These are phyloP conservation scores for Lasioglossum villosulum DNA, from an alignment of 2,888 invertebrate genomes.

Conservation along the genomic window DNA sequence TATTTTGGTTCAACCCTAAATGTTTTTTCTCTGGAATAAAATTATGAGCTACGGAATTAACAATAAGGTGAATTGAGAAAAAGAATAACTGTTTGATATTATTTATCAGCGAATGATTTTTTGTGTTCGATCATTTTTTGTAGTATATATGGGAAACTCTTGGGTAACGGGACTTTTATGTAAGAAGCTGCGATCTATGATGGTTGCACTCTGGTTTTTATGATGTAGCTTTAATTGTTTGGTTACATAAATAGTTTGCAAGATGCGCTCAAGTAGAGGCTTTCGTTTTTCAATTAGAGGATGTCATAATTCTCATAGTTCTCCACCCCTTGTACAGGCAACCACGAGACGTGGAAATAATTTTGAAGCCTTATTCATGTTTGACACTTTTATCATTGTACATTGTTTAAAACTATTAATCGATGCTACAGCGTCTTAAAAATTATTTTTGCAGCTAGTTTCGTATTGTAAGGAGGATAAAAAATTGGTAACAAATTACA, in stretches of 20 bases:
- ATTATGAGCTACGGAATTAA: too few relatives aligned
- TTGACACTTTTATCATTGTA: not conserved
- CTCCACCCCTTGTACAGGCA: not conserved
- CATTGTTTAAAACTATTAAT: not conserved
- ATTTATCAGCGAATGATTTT: not conserved
- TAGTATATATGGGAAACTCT: not conserved
- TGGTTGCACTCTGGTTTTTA: not conserved
- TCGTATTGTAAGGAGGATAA: not conserved
- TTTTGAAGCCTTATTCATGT: not conserved
- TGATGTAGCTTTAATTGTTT: not conserved
- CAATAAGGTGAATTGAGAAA: too few relatives aligned
- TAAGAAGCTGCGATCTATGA: not conserved
- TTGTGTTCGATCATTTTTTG: not conserved
- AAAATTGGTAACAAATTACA: not conserved
- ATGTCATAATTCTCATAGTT: not conserved
- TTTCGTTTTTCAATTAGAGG: not conserved
- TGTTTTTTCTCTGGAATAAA: too few relatives aligned
- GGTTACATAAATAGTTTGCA: not conserved
- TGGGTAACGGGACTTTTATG: not conserved
- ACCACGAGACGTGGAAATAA: not conserved
- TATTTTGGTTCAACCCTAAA: too few relatives aligned
- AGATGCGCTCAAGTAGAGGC: not conserved
- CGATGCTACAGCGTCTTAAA: not conserved
- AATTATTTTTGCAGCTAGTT: not conserved
- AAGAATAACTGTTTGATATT: too few relatives aligned